Conservation (phyloP, 1,140 invertebrate genomes). For the Laupala kohalensis region DNA sequence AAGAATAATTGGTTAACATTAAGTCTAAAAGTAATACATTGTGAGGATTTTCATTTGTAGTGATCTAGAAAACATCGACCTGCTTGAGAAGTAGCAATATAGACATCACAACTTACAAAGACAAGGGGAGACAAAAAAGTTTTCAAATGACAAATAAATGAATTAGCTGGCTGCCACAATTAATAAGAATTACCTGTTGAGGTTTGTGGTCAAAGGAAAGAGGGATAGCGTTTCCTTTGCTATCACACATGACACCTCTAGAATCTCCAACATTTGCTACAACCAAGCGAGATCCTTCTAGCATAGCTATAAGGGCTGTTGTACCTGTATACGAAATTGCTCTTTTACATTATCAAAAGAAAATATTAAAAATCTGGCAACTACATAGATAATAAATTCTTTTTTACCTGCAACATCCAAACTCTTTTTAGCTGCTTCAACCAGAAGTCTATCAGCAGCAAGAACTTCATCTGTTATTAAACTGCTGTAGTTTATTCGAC, state of each 20-base stretch:
- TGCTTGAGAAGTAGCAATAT: too few relatives aligned
- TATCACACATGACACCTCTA: conserved; percentile 86
- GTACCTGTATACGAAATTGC: conserved; percentile 43
- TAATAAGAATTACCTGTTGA: conserved; percentile 52
- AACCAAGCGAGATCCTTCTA: conserved; percentile 66
- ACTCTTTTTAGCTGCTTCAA: conserved; percentile 65
- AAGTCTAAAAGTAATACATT: too few relatives aligned
- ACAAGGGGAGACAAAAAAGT: too few relatives aligned
- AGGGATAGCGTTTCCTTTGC: conserved; percentile 74
- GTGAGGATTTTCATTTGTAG: too few relatives aligned
- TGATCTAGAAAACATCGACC: too few relatives aligned
- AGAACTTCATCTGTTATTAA: conserved; percentile 76
- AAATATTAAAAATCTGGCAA: too few relatives aligned
- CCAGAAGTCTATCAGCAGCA: conserved; percentile 60
- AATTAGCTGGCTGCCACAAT: too few relatives aligned
- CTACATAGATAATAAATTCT: too few relatives aligned
- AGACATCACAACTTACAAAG: too few relatives aligned
- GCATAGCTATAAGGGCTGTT: conserved; percentile 76
- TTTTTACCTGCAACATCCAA: conserved; percentile 65
- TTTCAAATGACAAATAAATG: too few relatives aligned
- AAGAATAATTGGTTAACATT: too few relatives aligned
- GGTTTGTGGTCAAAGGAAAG: conserved; percentile 95
- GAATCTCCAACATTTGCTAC: conserved; percentile 96
- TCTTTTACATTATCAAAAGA: background rate
- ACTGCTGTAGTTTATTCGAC: conserved; percentile 62